Conservation (phyloP, 2,797 vertebrate genomes). For the Dermochelys coriacea region DNA sequence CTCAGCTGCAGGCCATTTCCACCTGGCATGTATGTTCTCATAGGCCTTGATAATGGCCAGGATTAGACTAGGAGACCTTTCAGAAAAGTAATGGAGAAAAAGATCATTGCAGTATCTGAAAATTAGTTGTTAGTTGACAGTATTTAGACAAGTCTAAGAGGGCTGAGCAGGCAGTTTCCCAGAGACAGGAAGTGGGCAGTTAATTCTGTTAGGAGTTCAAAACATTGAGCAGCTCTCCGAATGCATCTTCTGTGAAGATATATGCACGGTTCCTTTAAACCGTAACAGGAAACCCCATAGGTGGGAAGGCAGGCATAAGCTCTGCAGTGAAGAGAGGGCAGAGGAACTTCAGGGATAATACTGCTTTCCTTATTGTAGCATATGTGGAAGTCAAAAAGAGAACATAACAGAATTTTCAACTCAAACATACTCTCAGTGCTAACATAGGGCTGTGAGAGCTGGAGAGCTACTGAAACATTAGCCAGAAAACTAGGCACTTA, state of each 20-base stretch:
- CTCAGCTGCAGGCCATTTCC: background rate
- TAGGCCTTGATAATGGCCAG: background rate
- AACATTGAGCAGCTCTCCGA: background rate
- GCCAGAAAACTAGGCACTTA: no score
- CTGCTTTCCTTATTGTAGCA: background rate
- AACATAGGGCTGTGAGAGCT: no score
- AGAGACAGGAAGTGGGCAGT: background rate
- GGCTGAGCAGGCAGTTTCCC: background rate
- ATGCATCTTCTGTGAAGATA: background rate
- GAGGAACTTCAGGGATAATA: background rate
- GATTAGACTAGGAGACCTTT: background rate
- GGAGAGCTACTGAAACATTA: no score
- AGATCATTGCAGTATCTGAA: background rate
- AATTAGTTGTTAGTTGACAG: background rate
- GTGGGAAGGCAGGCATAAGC: fast-evolving
- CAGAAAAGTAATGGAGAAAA: background rate
- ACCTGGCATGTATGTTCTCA: background rate
- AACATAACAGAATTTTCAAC: no score
- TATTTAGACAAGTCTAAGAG: background rate
- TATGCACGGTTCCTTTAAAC: background rate
- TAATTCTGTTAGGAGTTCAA: background rate
- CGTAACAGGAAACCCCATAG: background rate
- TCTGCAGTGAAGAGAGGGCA: background rate
- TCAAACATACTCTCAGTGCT: no score
- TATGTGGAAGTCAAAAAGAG: no score